These are phyloP conservation scores for Diploscapter pachys DNA, from an alignment of 1,140 invertebrate species.

Conservation along the genomic window DNA sequence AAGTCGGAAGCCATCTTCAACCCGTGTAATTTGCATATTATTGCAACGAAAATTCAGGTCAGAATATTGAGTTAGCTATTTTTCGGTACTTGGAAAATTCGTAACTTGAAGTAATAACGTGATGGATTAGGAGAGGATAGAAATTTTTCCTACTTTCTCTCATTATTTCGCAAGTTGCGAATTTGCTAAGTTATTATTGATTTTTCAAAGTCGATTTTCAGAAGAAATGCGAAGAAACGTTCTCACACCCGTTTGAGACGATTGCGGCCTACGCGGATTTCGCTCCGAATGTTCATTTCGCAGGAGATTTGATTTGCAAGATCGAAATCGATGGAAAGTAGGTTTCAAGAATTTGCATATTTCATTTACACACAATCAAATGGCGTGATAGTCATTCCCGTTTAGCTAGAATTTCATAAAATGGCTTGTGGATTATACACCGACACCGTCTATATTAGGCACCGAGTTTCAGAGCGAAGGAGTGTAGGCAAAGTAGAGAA, in stretches of 20 bases:
- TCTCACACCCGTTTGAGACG: constrained; percentile 50
- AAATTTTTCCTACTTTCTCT: no score
- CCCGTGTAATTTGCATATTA: constrained; percentile 31
- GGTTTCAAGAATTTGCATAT: constrained; percentile 22
- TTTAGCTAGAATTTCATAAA: background rate
- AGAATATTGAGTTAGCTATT: background rate
- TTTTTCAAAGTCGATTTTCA: constrained; percentile 19
- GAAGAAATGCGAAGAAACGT: constrained; percentile 26
- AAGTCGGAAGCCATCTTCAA: constrained; percentile 29
- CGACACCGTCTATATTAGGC: background rate
- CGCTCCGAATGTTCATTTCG: constrained; percentile 54
- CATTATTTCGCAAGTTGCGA: no score
- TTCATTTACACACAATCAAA: no score
- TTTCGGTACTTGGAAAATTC: no score
- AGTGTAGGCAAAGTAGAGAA: no score
- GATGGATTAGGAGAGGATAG: background rate
- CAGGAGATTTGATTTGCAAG: constrained; percentile 52
- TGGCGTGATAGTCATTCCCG: no score
- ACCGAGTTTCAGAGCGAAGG: no score
- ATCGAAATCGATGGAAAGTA: constrained; percentile 54
- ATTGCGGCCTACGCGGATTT: constrained; percentile 53
- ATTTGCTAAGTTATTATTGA: no score
- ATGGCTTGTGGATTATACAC: background rate
- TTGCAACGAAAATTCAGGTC: constrained; percentile 39
- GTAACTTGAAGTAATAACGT: no score